phyloP scores from a whole-genome alignment of 2,888 invertebrate species.

The Thera obeliscata region DNA sequence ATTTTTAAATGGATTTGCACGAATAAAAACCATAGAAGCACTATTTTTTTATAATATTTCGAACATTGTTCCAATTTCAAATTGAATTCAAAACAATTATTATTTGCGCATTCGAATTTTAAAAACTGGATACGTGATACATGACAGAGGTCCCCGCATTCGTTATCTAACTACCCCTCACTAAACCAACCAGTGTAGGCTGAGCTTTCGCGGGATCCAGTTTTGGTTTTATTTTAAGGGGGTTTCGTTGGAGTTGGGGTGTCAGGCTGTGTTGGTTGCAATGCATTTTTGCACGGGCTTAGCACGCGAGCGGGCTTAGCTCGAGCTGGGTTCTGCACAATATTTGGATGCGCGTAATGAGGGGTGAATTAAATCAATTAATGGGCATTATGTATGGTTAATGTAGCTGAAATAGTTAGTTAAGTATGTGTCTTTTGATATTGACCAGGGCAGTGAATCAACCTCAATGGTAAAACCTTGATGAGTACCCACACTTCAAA shows the following conservation, averaged over 20 bases:
- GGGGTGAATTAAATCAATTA: constrained; percentile 33
- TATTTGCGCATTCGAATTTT: constrained; percentile 49
- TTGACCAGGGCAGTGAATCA: constrained; percentile 2
- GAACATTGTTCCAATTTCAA: constrained; percentile 34
- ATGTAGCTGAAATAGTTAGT: constrained; percentile 26
- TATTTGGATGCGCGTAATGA: constrained; percentile 24
- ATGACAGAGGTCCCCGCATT: constrained; percentile 71
- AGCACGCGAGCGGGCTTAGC: constrained; percentile 71
- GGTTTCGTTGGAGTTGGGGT: constrained; percentile 47
- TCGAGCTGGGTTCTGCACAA: constrained; percentile 69
- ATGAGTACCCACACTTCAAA: not conserved
- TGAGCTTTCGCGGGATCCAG: constrained; percentile 60
- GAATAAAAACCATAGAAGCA: too few species aligned
- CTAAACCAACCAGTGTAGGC: constrained; percentile 58
- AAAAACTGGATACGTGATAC: constrained; percentile 70
- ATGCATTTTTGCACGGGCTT: constrained; percentile 81
- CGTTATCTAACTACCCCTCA: constrained; percentile 68
- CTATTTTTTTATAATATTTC: not conserved
- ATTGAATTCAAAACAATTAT: constrained; percentile 45
- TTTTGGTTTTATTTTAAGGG: constrained; percentile 61
- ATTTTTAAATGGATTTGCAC: too few species aligned
- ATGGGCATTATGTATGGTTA: constrained; percentile 24
- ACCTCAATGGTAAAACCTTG: not conserved
- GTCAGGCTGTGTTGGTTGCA: constrained; percentile 67
- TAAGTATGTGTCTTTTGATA: constrained; percentile 1